Evolutionary conservation across 2,113 vertebrate genomes (phyloP), one percentile per base, ranked within the genome.

Genomic region (Hemibagrus wyckioides): DNA sequence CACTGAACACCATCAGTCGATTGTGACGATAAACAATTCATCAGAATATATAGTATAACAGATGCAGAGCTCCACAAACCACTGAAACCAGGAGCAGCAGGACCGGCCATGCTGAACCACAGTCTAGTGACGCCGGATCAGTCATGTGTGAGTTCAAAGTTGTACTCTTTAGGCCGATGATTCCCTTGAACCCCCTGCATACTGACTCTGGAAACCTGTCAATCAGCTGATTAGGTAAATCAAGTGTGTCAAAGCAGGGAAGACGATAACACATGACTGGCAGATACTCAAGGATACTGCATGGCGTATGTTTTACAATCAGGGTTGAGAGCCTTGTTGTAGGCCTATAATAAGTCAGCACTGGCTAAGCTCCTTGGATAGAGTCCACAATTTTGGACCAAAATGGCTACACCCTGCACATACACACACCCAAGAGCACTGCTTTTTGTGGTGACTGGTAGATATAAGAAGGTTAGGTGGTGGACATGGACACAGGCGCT

Each of bases 391-490:
- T 9, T 59, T 44, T 57, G 50, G 56, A 48, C 79, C 57, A 57
- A 33, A 79, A 52, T 65, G 79, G 59, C 30, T 69, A 85, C 71
- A 88, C 86, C 83, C 89, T 82, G 41, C 59, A 59, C 39, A 77
- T 39, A 33, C 81, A 85, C 39, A 13, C 63, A 59, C 19, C 28
- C 23, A 44, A 5, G n/a, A 54, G n/a, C 15, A 33, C 1, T 28
- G 63, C 13, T 10, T 54, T 77, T 52, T 11, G 48, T 79, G 48
- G n/a, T 79, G 7, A 52, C 15, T 54, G 28, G 50, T 48, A 48
- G 39, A 71, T 23, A 69, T 41, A 19, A 28, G 0, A 28, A 41
- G 21, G 41, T 48, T 50, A 28, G 25, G 9, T 28, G 28, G 10
- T 25, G 10, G 39, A 75, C 71, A 75, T 44, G 33, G 30, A 13